These are phyloP conservation scores for Eumacrocentrus americanus DNA, from an alignment of 2,888 invertebrate species.

Conservation along the genomic window DNA sequence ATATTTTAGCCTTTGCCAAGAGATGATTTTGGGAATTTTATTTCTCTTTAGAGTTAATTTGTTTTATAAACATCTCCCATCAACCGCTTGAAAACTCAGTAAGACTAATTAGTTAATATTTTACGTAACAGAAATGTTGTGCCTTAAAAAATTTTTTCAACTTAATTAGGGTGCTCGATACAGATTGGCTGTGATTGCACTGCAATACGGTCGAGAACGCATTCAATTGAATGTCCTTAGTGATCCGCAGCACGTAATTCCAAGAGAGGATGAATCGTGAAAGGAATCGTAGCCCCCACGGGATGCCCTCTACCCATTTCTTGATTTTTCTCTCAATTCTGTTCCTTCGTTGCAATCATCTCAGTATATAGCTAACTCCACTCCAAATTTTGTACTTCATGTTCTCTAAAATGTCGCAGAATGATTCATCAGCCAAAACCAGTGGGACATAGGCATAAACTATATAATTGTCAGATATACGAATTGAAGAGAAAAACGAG, in stretches of 20 bases:
- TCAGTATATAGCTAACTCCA: background rate
- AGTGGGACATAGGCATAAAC: background rate
- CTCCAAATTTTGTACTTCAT: too few relatives aligned
- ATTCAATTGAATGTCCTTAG: slow-evolving; percentile 20
- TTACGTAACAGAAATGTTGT: too few relatives aligned
- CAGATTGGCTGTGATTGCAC: slow-evolving; percentile 34
- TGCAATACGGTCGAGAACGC: slow-evolving; percentile 30
- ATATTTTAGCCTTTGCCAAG: slow-evolving; percentile 12
- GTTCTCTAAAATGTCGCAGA: too few relatives aligned
- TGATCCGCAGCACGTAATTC: slow-evolving; percentile 56
- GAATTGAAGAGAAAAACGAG: background rate
- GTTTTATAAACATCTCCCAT: slow-evolving; percentile 1
- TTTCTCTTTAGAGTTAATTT: slow-evolving; percentile 10
- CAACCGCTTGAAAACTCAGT: too few relatives aligned
- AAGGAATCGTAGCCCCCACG: slow-evolving; percentile 30
- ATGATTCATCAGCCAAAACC: too few relatives aligned
- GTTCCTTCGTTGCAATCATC: background rate
- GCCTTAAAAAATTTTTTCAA: too few relatives aligned
- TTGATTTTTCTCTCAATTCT: slow-evolving; percentile 12
- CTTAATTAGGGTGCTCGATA: too few relatives aligned
- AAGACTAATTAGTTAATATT: too few relatives aligned
- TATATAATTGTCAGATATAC: background rate
- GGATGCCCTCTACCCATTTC: slow-evolving; percentile 23
- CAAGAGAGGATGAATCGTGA: slow-evolving; percentile 37
- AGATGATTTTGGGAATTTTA: background rate